Evolutionary conservation across 1,140 invertebrate genomes (phyloP), one percentile per base, ranked within the genome.

Genomic region (Orchesella cincta): DNA sequence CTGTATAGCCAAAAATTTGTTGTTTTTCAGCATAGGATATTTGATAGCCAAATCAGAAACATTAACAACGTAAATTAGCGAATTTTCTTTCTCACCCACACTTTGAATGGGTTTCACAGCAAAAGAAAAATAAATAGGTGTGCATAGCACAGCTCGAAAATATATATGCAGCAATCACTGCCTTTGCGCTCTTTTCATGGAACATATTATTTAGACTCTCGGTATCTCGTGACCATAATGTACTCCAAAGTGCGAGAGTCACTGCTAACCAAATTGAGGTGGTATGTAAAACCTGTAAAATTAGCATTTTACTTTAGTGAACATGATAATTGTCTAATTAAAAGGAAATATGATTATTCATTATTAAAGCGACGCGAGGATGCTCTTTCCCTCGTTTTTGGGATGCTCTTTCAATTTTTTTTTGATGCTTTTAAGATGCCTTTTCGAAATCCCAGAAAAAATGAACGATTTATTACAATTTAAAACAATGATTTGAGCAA

Each of bases 201-300:
- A 92, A 82, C 93, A 95, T 90, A 92, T 93, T 87, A 85, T 93
- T 36, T 88, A 88, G 76, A 94, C 92, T 0, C 93, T 93, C 76
- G 84, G 83, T 78, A 85, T 85, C 90, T 90, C 0, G 90, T 92
- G 0, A 97, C 93, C 0, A 94, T 94, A 23, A 98, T 91, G 84
- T 95, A 98, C 96, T 87, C 93, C 96, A 98, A 5, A 98, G 91
- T 0, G 96, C 96, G 51, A 98, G 85, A 0, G 93, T 93, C 0
- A 98, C 91, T 0, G 95, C 96, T 75, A 98, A 84, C 90, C 93
- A 96, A 73, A 96, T 97, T 0, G 94, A 95, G 57, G 96, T 93
- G 0, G 95, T 97, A 85, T 98, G 96, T 83, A 91, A 91, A 0
- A 95, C 93, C 85, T 94, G 89, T 85, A 84, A 71, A n/a, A 54